Evolutionary conservation across 2,888 invertebrate species (phyloP).

Genomic region (Caenorhabditis sp.): DNA sequence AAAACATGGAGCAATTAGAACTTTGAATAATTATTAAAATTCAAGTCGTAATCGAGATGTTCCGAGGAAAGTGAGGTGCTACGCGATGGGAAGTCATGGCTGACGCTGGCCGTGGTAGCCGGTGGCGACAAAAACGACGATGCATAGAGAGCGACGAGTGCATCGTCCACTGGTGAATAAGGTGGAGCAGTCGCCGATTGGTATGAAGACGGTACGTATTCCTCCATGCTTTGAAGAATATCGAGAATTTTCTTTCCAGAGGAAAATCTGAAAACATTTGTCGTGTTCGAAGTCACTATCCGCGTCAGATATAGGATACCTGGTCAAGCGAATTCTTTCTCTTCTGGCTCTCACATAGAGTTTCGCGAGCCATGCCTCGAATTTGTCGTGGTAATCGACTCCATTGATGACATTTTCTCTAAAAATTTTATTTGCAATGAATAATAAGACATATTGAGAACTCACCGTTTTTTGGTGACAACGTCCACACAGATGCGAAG

Average conservation of each 20-base stretch:
- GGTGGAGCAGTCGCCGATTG: not conserved
- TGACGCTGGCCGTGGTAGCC: not conserved
- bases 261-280: not conserved
- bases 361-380: slow-evolving; percentile 37
- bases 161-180: not conserved
- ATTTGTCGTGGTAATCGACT: not conserved
- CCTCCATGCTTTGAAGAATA: slow-evolving; percentile 7
- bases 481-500: slow-evolving; percentile 64
- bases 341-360: slow-evolving; percentile 32
- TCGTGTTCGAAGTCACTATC: not conserved
- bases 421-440: not conserved
- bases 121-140: not conserved
- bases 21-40: not conserved
- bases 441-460: too few relatives aligned
- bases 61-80: slow-evolving; percentile 6
- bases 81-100: not conserved
- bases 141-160: slow-evolving; percentile 1
- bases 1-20: not conserved
- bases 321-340: slow-evolving; percentile 26
- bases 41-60: not conserved
- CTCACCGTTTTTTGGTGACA: slow-evolving; percentile 29
- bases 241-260: slow-evolving; percentile 39
- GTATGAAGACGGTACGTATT: not conserved
- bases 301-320: not conserved
- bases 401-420: slow-evolving; percentile 11